These are phyloP conservation scores for Scaeva pyrastri DNA, from an alignment of 2,888 invertebrate species.

Conservation along the genomic window DNA sequence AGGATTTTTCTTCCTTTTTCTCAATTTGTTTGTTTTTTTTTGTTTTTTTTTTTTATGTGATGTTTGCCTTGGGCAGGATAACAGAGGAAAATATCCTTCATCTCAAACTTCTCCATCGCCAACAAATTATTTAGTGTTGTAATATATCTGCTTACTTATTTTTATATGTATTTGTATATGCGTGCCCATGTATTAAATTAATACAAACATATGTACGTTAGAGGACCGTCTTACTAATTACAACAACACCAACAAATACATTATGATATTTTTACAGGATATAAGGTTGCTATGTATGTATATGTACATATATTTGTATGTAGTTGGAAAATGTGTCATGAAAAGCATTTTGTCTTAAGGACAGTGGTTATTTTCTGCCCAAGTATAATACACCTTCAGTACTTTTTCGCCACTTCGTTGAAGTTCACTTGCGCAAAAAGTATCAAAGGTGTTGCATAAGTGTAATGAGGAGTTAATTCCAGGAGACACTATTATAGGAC, in stretches of 20 bases:
- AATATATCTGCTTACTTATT: not conserved
- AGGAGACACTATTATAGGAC: not conserved
- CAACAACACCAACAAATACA: conserved; percentile 27
- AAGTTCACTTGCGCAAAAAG: not conserved
- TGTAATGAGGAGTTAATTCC: conserved; percentile 11
- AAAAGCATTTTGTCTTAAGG: conserved; percentile 16
- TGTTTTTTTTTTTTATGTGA: not conserved
- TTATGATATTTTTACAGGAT: conserved; percentile 17
- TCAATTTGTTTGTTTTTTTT: conserved; percentile 1
- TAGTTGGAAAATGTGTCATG: not conserved
- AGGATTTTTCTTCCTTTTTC: conserved; percentile 13
- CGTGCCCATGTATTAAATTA: conserved; percentile 14
- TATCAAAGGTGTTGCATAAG: conserved; percentile 17
- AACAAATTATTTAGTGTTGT: conserved; percentile 14
- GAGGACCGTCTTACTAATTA: conserved; percentile 62
- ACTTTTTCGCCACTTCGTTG: not conserved
- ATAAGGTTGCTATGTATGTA: conserved; percentile 19
- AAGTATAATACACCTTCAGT: not conserved
- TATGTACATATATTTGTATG: not conserved
- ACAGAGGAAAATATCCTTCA: conserved; percentile 16
- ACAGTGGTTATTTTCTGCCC: not conserved
- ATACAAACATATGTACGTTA: conserved; percentile 26
- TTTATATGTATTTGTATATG: conserved; percentile 14
- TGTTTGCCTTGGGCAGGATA: conserved; percentile 22
- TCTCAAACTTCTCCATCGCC: not conserved